phyloP scores from a whole-genome alignment of 92 coral and sea anemone genomes.

The Umimayanthus chanpuru region DNA sequence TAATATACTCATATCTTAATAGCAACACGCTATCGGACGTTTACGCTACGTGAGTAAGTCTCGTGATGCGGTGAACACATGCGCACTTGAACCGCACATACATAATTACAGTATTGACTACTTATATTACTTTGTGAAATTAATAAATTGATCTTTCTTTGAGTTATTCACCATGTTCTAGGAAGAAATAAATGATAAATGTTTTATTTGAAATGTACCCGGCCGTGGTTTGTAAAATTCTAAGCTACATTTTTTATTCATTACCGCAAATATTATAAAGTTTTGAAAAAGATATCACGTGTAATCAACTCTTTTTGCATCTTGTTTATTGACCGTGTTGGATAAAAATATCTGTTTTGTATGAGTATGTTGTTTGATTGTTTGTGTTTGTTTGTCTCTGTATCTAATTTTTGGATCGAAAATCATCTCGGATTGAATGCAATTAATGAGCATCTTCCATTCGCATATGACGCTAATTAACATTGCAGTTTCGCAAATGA shows the following conservation, averaged over 20 bases:
- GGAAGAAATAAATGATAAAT: too few species aligned
- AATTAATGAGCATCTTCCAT: neutral
- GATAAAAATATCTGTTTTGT: neutral
- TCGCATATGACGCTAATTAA: neutral
- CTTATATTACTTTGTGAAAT: neutral
- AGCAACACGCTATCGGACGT: neutral
- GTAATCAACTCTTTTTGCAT: neutral
- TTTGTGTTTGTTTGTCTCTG: too few species aligned
- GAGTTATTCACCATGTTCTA: neutral
- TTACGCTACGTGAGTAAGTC: neutral
- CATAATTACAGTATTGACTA: slow-evolving; percentile 1
- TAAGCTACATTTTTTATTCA: neutral
- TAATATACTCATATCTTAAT: too few species aligned
- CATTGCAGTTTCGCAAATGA: neutral
- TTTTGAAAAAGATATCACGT: neutral
- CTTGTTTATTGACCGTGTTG: neutral
- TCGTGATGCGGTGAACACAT: neutral
- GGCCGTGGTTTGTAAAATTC: neutral
- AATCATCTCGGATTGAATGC: too few species aligned
- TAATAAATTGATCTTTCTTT: too few species aligned
- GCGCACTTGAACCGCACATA: neutral
- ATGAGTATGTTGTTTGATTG: neutral
- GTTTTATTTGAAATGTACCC: too few species aligned
- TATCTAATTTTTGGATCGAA: neutral
- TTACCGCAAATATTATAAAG: neutral